A percentile compares a stretch with the other conserved stretches of the same genome.
Evolutionary conservation across 2,113 vertebrate species (phyloP).

Genomic region (Eretmochelys imbricata): DNA sequence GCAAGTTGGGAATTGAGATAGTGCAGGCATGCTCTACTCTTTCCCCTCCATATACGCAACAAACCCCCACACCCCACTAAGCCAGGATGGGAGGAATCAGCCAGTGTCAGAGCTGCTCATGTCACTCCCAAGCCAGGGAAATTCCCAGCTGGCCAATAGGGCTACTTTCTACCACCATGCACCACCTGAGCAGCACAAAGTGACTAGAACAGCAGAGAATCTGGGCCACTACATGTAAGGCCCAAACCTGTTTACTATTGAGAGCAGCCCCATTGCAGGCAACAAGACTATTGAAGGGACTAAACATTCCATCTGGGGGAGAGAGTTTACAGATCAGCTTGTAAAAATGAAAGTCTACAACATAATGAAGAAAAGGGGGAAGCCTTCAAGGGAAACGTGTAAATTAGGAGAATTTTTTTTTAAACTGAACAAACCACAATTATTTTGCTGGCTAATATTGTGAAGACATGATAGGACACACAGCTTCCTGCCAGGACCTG

Average conservation of each 20-base stretch:
- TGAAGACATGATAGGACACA: conserved; percentile 72
- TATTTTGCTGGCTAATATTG: conserved; percentile 68
- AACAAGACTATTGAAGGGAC: neutral
- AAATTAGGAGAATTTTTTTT: conserved; percentile 3
- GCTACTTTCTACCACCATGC: neutral
- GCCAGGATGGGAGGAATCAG: neutral
- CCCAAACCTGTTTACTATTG: neutral
- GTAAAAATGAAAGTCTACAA: neutral
- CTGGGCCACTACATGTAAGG: accelerated
- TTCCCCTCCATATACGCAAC: neutral
- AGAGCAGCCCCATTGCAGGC: neutral
- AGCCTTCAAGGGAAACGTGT: conserved; percentile 60
- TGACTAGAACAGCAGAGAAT: accelerated
- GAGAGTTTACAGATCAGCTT: neutral
- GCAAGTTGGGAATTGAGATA: neutral
- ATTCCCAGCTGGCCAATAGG: neutral
- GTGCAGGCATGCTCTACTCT: neutral
- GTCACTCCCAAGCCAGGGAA: neutral
- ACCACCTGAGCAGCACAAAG: neutral
- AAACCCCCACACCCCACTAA: neutral
- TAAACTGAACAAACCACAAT: conserved; percentile 63
- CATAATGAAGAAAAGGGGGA: neutral
- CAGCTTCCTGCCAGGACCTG: conserved; percentile 74
- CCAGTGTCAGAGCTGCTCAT: neutral
- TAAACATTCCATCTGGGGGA: neutral